phyloP scores from a whole-genome alignment of 2,113 vertebrate genomes.

The Onychostoma macrolepis region DNA sequence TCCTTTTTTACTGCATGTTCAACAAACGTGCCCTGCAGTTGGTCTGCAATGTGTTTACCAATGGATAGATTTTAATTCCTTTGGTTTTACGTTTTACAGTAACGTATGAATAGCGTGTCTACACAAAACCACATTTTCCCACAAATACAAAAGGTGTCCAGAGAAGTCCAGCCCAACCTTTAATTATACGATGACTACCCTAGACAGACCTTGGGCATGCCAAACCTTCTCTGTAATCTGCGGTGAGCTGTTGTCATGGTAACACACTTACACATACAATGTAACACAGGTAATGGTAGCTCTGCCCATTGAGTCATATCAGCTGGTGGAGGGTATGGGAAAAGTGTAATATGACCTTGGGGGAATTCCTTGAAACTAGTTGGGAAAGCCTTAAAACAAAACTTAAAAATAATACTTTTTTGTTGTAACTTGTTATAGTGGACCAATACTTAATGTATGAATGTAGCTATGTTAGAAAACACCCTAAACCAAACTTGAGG shows the following conservation, averaged over 20 bases:
- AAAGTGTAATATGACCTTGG: constrained; percentile 29
- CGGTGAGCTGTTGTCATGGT: constrained; percentile 68
- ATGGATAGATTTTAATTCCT: not conserved
- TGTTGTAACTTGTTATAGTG: not conserved
- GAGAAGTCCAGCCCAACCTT: constrained; percentile 66
- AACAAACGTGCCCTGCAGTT: not conserved
- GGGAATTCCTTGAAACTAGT: not conserved
- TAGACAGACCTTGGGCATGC: constrained; percentile 71
- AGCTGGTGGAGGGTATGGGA: constrained; percentile 51
- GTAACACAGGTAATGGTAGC: constrained; percentile 63
- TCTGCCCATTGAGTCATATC: constrained; percentile 53
- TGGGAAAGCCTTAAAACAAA: not conserved
- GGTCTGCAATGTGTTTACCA: not conserved
- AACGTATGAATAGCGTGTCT: not conserved
- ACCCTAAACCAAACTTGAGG: not conserved
- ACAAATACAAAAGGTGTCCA: constrained; percentile 55
- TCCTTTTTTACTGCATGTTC: not conserved
- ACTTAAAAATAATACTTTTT: not conserved
- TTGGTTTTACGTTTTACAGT: constrained; percentile 13
- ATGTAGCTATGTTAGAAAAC: not conserved
- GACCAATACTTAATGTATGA: too few species aligned
- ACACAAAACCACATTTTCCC: constrained; percentile 49
- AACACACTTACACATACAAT: constrained; percentile 64
- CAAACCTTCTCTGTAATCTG: constrained; percentile 77
- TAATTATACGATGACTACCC: constrained; percentile 72